These are phyloP conservation scores for Harmothoe impar DNA, from an alignment of 2,888 invertebrate species.

Conservation along the genomic window DNA sequence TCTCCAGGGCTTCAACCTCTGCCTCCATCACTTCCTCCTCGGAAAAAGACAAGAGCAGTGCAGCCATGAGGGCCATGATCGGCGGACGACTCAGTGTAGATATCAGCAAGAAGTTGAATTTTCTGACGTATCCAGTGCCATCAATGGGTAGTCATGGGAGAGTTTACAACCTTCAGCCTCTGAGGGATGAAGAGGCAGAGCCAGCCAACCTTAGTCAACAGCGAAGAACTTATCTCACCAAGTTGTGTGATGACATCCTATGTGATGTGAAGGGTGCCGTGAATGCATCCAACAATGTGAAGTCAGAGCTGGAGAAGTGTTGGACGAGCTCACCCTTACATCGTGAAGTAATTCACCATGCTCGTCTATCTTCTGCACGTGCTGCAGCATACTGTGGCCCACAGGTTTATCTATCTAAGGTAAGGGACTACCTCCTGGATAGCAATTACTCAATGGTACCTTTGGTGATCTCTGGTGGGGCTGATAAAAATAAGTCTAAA, in stretches of 20 bases:
- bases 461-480: conserved; percentile 28
- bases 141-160: neutral
- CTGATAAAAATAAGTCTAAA: conserved; percentile 49
- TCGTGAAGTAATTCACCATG: conserved; percentile 39
- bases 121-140: neutral
- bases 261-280: conserved; percentile 23
- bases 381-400: neutral
- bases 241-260: conserved; percentile 19
- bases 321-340: conserved; percentile 12
- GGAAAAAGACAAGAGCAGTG: neutral
- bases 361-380: neutral
- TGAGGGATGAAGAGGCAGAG: conserved; percentile 27
- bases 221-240: conserved; percentile 29
- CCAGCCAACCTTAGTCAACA: conserved; percentile 48
- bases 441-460: conserved; percentile 26
- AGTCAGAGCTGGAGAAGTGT: neutral
- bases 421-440: conserved; percentile 34
- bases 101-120: conserved; percentile 28
- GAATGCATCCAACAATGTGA: neutral
- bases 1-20: neutral
- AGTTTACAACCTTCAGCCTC: conserved; percentile 40
- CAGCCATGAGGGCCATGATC: neutral
- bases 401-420: neutral
- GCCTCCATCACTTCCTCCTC: too few species aligned
- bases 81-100: neutral